phyloP scores from a whole-genome alignment of 2,113 vertebrate species.

The Argyrosomus japonicus region DNA sequence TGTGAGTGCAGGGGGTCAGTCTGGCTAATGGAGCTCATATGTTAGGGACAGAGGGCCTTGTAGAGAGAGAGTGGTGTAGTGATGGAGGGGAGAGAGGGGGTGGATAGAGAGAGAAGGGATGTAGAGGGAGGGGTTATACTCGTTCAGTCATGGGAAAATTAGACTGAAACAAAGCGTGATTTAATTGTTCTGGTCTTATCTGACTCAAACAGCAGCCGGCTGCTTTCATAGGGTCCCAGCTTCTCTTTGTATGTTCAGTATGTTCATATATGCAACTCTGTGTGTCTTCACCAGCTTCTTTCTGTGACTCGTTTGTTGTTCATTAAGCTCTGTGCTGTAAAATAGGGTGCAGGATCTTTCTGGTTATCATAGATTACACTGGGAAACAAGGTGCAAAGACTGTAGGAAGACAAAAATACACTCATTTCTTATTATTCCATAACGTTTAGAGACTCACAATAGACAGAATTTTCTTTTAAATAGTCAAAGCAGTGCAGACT shows the following conservation, averaged over 20 bases:
- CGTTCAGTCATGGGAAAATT: slow-evolving; percentile 20
- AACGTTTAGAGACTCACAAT: not conserved
- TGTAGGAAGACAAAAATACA: not conserved
- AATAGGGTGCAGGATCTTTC: not conserved
- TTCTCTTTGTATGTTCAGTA: not conserved
- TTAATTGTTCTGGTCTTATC: slow-evolving; percentile 45
- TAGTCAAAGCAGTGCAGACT: not conserved
- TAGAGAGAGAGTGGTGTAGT: not conserved
- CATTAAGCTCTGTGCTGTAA: not conserved
- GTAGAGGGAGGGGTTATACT: slow-evolving; percentile 2
- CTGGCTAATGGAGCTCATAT: slow-evolving; percentile 68
- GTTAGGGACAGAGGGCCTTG: slow-evolving; percentile 19
- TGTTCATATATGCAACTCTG: not conserved
- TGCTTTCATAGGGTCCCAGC: not conserved
- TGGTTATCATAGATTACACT: not conserved
- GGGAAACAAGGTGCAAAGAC: not conserved
- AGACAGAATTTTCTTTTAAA: not conserved
- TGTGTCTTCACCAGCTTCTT: not conserved
- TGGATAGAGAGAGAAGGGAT: not conserved
- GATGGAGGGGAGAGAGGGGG: not conserved
- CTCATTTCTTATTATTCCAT: not conserved
- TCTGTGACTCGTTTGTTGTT: not conserved
- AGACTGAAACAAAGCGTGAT: slow-evolving; percentile 7
- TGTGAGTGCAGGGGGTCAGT: slow-evolving; percentile 49
- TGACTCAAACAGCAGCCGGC: not conserved